Conservation (phyloP, 1,140 invertebrate genomes). For the Venturia canescens region DNA sequence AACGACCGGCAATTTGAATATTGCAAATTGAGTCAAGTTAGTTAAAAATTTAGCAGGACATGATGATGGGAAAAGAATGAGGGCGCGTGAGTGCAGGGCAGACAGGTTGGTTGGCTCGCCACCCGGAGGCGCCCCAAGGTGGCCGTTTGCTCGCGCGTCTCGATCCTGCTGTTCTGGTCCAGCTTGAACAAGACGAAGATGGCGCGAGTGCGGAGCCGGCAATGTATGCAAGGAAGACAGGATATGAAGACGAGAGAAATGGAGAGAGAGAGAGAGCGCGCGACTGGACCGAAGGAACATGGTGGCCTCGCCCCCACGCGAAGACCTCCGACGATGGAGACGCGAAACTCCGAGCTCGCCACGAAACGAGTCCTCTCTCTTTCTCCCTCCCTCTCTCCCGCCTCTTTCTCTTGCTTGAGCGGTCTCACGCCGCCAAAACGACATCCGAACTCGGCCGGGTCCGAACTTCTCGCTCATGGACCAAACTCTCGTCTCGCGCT, state of each 20-base stretch:
- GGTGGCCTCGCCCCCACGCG: constrained; percentile 77
- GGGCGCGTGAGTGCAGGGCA: constrained; percentile 67
- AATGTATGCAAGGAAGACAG: constrained; percentile 50
- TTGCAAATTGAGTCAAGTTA: too few relatives aligned
- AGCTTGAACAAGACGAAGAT: constrained; percentile 37
- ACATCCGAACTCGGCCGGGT: constrained; percentile 25
- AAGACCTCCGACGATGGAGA: constrained; percentile 61
- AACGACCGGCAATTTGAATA: too few relatives aligned
- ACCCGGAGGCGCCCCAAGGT: constrained; percentile 75
- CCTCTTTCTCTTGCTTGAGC: background rate
- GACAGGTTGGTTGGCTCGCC: constrained; percentile 73
- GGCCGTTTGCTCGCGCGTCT: constrained; percentile 62
- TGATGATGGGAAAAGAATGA: constrained; percentile 51
- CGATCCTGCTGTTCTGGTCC: constrained; percentile 19
- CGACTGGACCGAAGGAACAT: constrained; percentile 66
- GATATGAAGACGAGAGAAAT: background rate
- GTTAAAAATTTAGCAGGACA: too few relatives aligned
- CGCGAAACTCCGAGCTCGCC: constrained; percentile 57
- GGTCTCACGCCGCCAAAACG: constrained; percentile 18
- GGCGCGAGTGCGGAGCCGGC: constrained; percentile 39
- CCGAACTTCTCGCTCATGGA: constrained; percentile 13
- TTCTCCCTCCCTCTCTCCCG: background rate
- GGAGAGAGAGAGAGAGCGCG: background rate
- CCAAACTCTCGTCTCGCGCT: background rate
- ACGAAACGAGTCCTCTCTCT: constrained; percentile 41